Conservation (phyloP, 2,888 invertebrate genomes). For the Scotopteryx bipunctaria region DNA sequence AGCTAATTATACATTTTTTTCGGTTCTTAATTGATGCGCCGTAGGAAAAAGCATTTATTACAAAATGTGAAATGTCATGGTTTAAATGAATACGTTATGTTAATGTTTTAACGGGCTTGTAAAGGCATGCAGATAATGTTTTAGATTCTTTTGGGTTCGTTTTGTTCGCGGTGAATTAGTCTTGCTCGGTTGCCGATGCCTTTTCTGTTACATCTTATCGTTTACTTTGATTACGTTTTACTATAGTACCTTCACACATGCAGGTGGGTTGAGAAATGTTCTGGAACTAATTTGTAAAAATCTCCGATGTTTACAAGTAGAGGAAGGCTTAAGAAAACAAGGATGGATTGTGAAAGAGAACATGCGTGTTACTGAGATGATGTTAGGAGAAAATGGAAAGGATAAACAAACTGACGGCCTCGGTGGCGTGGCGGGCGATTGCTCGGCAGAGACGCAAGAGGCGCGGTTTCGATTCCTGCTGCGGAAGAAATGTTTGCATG, state of each 20-base stretch:
- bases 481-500: no score
- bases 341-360: no score
- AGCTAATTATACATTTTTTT: slow-evolving; percentile 83
- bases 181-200: slow-evolving; percentile 69
- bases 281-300: slow-evolving; percentile 16
- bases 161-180: slow-evolving; percentile 80
- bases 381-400: no score
- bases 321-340: no score
- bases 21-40: slow-evolving; percentile 80
- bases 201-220: slow-evolving; percentile 67
- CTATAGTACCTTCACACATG: slow-evolving; percentile 7
- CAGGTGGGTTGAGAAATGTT: neutral
- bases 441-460: no score
- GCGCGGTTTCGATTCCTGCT: no score
- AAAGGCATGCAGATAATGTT: slow-evolving; percentile 69
- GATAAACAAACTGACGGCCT: no score
- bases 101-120: slow-evolving; percentile 78
- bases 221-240: slow-evolving; percentile 47
- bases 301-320: neutral
- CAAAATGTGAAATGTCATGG: slow-evolving; percentile 83
- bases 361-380: no score
- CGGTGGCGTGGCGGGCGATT: no score
- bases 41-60: slow-evolving; percentile 79
- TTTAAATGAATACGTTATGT: slow-evolving; percentile 81
- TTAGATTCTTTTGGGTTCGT: slow-evolving; percentile 55